phyloP scores from a whole-genome alignment of 2,888 invertebrate species.

The Netelia fuscicornis region DNA sequence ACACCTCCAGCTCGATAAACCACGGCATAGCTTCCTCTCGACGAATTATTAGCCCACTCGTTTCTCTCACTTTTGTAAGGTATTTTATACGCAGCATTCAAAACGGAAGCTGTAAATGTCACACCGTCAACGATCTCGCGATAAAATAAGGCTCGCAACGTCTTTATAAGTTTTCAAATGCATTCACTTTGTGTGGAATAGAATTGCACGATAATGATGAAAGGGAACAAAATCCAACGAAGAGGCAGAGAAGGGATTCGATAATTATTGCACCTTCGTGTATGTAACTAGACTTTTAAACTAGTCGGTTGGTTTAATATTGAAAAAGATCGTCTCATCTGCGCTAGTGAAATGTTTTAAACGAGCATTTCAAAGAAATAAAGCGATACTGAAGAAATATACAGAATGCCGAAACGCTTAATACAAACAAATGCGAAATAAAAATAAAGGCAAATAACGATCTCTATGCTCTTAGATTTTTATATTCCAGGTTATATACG shows the following conservation, averaged over 20 bases:
- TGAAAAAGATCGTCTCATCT: neutral
- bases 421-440: neutral
- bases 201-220: too few species aligned
- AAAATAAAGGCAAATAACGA: neutral
- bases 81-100: constrained; percentile 28
- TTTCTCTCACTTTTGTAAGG: constrained; percentile 24
- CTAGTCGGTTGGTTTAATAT: too few species aligned
- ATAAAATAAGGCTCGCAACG: constrained; percentile 1
- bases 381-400: neutral
- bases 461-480: neutral
- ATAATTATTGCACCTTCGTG: too few species aligned
- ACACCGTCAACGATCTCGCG: neutral
- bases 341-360: neutral
- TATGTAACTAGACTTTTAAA: too few species aligned
- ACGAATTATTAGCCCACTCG: constrained; percentile 34
- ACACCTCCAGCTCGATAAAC: constrained; percentile 2
- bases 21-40: constrained; percentile 20
- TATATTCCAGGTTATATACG: neutral
- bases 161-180: neutral
- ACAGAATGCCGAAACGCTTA: neutral
- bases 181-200: too few species aligned
- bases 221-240: too few species aligned
- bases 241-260: too few species aligned
- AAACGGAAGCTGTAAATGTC: neutral
- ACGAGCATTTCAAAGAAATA: neutral